Evolutionary conservation across 2,113 vertebrate species (phyloP).

Genomic region (Protomyctophum bolini): DNA sequence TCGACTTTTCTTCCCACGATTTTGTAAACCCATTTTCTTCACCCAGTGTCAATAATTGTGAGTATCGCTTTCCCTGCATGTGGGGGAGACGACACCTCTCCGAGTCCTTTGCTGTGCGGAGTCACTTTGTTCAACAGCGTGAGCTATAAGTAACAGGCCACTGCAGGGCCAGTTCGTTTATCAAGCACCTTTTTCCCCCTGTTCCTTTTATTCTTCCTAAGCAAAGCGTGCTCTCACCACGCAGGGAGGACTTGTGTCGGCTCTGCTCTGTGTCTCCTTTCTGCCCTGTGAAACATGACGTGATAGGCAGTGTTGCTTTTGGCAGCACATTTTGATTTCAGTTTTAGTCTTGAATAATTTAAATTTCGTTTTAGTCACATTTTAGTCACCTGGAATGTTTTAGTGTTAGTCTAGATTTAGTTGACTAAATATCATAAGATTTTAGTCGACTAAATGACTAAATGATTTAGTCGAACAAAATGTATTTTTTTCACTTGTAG

Average conservation of each 20-base stretch:
- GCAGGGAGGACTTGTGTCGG: conserved; percentile 65
- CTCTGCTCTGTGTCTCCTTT: conserved; percentile 59
- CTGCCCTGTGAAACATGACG: conserved; percentile 62
- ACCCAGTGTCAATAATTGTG: too few relatives aligned
- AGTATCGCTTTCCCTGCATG: conserved; percentile 23
- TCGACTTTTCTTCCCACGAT: too few relatives aligned
- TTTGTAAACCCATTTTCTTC: too few relatives aligned
- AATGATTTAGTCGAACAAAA: too few relatives aligned
- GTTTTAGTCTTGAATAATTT: conserved; percentile 12
- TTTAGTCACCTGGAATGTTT: too few relatives aligned
- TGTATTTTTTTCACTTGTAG: too few relatives aligned
- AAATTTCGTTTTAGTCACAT: too few relatives aligned
- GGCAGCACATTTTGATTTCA: conserved; percentile 49
- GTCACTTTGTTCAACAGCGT: conserved; percentile 48
- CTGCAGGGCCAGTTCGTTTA: conserved; percentile 57
- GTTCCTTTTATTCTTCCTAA: not conserved
- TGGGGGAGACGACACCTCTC: conserved; percentile 3
- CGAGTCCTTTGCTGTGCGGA: conserved; percentile 17
- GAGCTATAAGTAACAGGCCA: conserved; percentile 49
- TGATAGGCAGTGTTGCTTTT: conserved; percentile 62
- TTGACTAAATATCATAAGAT: too few relatives aligned
- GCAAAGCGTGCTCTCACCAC: conserved; percentile 37
- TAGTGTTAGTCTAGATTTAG: too few relatives aligned
- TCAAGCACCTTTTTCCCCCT: conserved; percentile 45
- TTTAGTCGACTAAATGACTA: too few relatives aligned